phyloP scores from a whole-genome alignment of 1,140 invertebrate species.

The Pectinophora gossypiella region DNA sequence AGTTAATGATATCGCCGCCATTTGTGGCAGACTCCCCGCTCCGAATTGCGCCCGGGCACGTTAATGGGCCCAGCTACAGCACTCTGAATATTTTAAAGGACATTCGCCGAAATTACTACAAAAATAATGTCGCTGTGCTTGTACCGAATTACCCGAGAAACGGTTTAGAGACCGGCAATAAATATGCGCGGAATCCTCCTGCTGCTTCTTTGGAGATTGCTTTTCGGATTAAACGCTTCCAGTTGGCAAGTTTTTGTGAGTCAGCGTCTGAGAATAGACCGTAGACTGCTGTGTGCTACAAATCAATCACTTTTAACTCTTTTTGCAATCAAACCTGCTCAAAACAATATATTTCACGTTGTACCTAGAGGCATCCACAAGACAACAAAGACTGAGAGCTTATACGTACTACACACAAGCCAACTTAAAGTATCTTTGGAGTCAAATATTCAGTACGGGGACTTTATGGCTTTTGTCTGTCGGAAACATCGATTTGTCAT shows the following conservation, averaged over 20 bases:
- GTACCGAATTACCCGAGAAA: conserved; percentile 71
- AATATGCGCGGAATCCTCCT: conserved; percentile 67
- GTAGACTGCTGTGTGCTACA: neutral
- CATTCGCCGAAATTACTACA: conserved; percentile 73
- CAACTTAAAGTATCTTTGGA: neutral
- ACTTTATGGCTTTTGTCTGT: conserved; percentile 9
- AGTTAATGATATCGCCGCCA: conserved; percentile 72
- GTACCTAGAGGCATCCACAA: neutral
- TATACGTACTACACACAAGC: neutral
- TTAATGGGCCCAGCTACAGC: conserved; percentile 68
- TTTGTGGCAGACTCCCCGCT: conserved; percentile 63
- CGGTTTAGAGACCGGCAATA: conserved; percentile 65
- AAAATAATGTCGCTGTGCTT: conserved; percentile 73
- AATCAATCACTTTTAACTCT: neutral
- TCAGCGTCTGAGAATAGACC: neutral
- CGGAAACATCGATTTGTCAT: conserved; percentile 38
- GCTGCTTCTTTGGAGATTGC: conserved; percentile 63
- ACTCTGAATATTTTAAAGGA: conserved; percentile 74
- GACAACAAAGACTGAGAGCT: neutral
- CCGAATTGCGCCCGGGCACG: conserved; percentile 67
- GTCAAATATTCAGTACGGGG: neutral
- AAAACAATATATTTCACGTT: neutral
- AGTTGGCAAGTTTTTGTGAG: conserved; percentile 9
- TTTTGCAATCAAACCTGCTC: neutral
- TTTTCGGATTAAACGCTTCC: conserved; percentile 58